phyloP scores from a whole-genome alignment of 1,140 invertebrate species.

The Cryptotermes secundus region DNA sequence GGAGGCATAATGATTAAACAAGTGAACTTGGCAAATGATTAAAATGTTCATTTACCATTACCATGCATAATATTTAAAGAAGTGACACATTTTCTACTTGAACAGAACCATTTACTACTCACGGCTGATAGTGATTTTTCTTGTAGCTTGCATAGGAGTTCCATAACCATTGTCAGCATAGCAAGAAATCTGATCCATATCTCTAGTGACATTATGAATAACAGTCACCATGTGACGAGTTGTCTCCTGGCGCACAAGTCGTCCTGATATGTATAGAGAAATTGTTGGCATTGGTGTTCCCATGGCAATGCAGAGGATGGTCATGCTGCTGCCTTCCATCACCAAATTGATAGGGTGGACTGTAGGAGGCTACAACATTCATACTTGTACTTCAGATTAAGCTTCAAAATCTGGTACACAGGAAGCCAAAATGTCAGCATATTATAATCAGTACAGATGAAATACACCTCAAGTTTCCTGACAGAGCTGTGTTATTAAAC shows the following conservation, averaged over 20 bases:
- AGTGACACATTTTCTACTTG: not conserved
- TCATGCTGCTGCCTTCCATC: slow-evolving; percentile 80
- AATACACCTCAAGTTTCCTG: no score
- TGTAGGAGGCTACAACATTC: slow-evolving; percentile 64
- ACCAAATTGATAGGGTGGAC: slow-evolving; percentile 79
- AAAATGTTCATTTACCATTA: not conserved
- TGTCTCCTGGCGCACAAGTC: slow-evolving; percentile 70
- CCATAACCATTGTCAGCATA: slow-evolving; percentile 84
- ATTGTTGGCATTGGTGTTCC: slow-evolving; percentile 80
- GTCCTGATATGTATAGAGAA: slow-evolving; percentile 73
- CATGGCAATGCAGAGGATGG: slow-evolving; percentile 78
- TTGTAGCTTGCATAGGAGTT: slow-evolving; percentile 76
- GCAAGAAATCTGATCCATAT: slow-evolving; percentile 81
- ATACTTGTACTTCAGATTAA: not conserved
- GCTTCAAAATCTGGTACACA: no score
- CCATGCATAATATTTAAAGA: not conserved
- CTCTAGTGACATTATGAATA: slow-evolving; percentile 74
- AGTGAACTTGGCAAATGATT: no score
- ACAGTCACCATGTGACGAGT: slow-evolving; percentile 79
- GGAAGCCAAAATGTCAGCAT: no score
- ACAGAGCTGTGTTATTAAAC: no score
- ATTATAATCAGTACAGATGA: no score
- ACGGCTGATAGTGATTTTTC: slow-evolving; percentile 73
- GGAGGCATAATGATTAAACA: no score
- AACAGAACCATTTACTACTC: not conserved